A percentile compares a stretch with the other conserved stretches of the same genome.
Conservation (phyloP, 2,888 invertebrate genomes). For the Microplitis deprimator region DNA sequence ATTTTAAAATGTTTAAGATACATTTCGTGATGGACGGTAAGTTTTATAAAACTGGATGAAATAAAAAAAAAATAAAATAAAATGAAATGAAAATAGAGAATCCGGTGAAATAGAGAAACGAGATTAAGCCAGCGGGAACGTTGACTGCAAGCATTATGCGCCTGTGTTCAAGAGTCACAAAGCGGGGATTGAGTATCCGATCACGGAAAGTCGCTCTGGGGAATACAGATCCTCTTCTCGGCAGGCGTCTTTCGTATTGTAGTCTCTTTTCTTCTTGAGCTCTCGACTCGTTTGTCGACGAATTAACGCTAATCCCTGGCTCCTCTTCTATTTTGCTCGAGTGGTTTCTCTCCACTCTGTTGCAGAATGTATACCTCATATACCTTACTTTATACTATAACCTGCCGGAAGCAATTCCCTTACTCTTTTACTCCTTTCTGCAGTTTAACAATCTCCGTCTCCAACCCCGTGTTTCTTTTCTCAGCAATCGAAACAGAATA, state of each 20-base stretch:
- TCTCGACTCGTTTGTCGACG: conserved; percentile 49
- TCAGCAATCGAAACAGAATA: conserved; percentile 11
- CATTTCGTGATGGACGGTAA: neutral
- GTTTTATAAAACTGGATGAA: neutral
- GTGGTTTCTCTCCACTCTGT: conserved; percentile 43
- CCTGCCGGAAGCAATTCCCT: conserved; percentile 1
- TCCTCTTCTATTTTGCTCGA: conserved; percentile 42
- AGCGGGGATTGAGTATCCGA: conserved; percentile 31
- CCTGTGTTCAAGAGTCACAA: conserved; percentile 31
- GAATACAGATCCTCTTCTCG: conserved; percentile 25
- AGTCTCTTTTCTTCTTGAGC: conserved; percentile 28
- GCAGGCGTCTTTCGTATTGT: conserved; percentile 19
- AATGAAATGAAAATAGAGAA: neutral
- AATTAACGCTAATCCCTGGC: conserved; percentile 58
- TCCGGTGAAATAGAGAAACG: conserved; percentile 1
- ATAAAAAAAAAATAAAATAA: neutral
- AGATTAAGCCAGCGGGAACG: conserved; percentile 27
- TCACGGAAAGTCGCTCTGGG: conserved; percentile 30
- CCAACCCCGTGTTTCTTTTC: conserved; percentile 14
- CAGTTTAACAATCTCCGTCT: conserved; percentile 40
- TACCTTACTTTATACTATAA: neutral
- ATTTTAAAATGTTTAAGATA: neutral
- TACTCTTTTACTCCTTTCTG: neutral
- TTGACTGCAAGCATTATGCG: conserved; percentile 44
- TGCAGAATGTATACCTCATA: neutral